Conservation (phyloP, 2,113 vertebrate genomes). For the Alethe diademata region DNA sequence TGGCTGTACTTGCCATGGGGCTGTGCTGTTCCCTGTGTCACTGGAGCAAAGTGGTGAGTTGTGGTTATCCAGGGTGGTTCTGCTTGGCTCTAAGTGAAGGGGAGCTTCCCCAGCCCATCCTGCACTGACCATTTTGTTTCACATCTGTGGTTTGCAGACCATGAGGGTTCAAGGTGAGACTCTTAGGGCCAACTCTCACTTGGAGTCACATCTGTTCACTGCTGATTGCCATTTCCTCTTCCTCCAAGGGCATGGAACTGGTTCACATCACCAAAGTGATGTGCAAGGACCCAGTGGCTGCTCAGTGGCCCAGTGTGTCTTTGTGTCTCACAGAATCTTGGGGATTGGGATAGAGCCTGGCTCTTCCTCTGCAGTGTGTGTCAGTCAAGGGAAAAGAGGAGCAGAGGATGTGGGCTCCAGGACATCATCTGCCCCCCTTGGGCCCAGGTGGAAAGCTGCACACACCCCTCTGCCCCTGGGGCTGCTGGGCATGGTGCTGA, state of each 20-base stretch:
- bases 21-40: fast-evolving
- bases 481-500: fast-evolving
- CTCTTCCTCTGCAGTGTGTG: neutral
- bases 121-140: neutral
- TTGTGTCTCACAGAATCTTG: neutral
- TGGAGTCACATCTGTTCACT: neutral
- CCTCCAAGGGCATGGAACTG: fast-evolving
- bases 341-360: neutral
- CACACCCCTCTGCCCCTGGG: fast-evolving
- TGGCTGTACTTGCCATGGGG: neutral
- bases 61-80: neutral
- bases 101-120: neutral
- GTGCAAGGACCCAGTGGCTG: neutral
- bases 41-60: neutral
- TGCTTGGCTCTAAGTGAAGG: neutral
- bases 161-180: neutral
- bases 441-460: neutral
- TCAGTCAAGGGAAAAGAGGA: neutral
- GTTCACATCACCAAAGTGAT: neutral
- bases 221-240: neutral
- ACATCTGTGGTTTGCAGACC: too few species aligned
- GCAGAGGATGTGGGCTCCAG: neutral
- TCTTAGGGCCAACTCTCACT: neutral
- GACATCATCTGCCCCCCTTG: neutral
- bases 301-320: neutral